Percentiles rank a stretch among this genome's conserved stretches.
Conservation (phyloP, 2,797 vertebrate species). For the Crenichthys baileyi region DNA sequence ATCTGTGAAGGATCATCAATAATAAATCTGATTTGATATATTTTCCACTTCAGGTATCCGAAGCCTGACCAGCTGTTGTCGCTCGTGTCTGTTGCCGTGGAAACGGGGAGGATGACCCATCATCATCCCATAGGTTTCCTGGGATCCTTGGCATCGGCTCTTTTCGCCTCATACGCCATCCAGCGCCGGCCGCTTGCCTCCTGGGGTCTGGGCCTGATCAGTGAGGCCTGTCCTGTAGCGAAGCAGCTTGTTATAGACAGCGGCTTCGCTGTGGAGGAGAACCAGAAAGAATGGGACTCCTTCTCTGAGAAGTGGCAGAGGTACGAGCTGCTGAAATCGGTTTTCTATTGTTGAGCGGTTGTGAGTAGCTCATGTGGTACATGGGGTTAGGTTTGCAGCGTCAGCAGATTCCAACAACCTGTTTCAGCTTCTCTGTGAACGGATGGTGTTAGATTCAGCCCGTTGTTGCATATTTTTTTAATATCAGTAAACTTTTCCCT, state of each 20-base stretch:
- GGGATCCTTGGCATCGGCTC: conserved; percentile 82
- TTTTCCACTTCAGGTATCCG: conserved; percentile 76
- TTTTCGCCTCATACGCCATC: conserved; percentile 81
- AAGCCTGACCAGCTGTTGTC: conserved; percentile 79
- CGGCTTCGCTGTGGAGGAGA: conserved; percentile 76
- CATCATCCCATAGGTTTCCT: conserved; percentile 87
- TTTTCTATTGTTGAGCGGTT: background rate
- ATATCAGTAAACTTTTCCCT: conserved; percentile 1
- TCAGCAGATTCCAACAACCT: too few relatives aligned
- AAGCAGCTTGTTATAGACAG: conserved; percentile 75
- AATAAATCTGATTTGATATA: background rate
- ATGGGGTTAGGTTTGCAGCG: too few relatives aligned
- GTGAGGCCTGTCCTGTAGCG: conserved; percentile 82
- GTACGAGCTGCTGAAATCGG: conserved; percentile 64
- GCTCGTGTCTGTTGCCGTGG: conserved; percentile 82
- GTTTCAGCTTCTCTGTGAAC: too few relatives aligned
- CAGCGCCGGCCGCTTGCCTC: conserved; percentile 80
- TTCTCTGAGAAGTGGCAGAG: conserved; percentile 80
- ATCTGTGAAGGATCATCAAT: background rate
- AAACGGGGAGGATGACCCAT: conserved; percentile 88
- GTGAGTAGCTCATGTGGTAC: too few relatives aligned
- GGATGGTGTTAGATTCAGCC: too few relatives aligned
- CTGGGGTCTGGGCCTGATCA: conserved; percentile 83
- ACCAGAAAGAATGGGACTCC: conserved; percentile 79
- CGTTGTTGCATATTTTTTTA: too few relatives aligned